phyloP scores from a whole-genome alignment of 1,140 invertebrate genomes.

The Euura saliciscinereae region DNA sequence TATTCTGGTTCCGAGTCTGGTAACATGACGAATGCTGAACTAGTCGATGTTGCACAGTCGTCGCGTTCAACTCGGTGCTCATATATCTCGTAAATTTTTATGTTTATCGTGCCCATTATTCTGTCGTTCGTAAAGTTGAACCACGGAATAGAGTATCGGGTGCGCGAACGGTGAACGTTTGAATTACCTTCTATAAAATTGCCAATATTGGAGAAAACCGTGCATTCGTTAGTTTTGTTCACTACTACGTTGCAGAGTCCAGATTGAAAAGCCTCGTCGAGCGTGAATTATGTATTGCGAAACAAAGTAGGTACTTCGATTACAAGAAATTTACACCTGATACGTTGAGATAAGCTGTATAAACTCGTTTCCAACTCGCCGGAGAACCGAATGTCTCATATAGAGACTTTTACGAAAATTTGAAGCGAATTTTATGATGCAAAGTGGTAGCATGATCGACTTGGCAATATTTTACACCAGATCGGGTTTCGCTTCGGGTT shows the following conservation, averaged over 20 bases:
- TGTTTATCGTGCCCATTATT: background rate
- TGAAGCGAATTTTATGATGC: slow-evolving; percentile 2
- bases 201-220: too few species aligned
- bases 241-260: too few species aligned
- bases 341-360: too few species aligned
- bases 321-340: too few species aligned
- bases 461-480: background rate
- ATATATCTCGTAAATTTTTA: background rate
- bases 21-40: background rate
- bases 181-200: too few species aligned
- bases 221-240: too few species aligned
- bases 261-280: too few species aligned
- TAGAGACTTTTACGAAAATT: background rate
- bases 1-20: background rate
- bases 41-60: background rate
- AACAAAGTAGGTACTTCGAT: too few species aligned
- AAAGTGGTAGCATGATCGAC: slow-evolving; percentile 2
- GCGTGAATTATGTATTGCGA: too few species aligned
- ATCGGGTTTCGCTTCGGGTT: slow-evolving; percentile 2
- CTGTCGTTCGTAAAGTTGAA: too few species aligned
- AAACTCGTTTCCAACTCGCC: background rate
- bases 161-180: too few species aligned
- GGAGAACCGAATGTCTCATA: background rate
- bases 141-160: too few species aligned
- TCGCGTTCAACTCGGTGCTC: background rate